Conservation (phyloP, 2,797 vertebrate genomes). For the Urosaurus nigricauda region DNA sequence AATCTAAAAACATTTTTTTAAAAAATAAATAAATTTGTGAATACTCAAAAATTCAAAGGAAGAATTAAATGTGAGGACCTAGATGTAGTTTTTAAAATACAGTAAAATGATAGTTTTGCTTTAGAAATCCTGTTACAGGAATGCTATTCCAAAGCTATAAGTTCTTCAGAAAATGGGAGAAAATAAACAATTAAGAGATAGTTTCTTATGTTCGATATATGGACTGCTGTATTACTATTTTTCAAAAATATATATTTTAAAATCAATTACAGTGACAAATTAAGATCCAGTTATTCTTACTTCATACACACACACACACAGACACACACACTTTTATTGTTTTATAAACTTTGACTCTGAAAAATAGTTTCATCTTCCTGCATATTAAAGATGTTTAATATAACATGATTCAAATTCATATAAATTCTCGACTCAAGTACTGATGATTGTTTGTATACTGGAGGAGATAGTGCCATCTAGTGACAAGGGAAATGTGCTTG, state of each 20-base stretch:
- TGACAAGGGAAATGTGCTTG: constrained; percentile 58
- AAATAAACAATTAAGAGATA: not conserved
- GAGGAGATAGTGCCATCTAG: constrained; percentile 91
- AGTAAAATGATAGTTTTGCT: not conserved
- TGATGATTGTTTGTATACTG: constrained; percentile 34
- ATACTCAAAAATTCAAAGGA: not conserved
- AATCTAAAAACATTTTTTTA: not conserved
- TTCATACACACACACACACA: not conserved
- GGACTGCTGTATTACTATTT: not conserved
- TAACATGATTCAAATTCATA: constrained; percentile 43
- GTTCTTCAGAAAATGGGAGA: not conserved
- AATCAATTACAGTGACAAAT: not conserved
- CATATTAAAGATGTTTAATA: constrained; percentile 48
- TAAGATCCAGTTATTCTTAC: not conserved
- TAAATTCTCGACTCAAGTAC: not conserved
- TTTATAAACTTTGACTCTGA: not conserved
- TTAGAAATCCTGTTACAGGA: not conserved
- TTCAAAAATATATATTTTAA: not conserved
- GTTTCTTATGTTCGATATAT: not conserved
- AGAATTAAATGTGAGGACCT: rapidly evolving
- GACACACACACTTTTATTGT: too few relatives aligned
- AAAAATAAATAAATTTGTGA: not conserved
- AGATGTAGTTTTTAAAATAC: not conserved
- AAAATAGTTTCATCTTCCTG: constrained; percentile 51
- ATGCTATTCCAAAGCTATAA: not conserved